These are phyloP conservation scores for Hirudo medicinalis DNA, from an alignment of 1,140 invertebrate species.

Conservation along the genomic window DNA sequence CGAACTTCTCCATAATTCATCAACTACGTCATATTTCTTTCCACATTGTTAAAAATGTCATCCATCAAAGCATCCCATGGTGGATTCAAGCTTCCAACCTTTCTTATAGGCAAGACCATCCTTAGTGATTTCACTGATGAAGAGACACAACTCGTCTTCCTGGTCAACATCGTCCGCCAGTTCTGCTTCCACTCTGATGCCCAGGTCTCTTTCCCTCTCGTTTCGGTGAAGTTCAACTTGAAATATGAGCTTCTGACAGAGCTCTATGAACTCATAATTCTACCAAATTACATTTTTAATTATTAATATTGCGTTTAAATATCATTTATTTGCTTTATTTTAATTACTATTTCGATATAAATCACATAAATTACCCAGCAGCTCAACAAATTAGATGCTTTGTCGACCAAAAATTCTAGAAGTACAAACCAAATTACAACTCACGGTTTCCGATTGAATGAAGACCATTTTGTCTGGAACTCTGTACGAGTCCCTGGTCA, in stretches of 20 bases:
- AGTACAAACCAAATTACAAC: neutral
- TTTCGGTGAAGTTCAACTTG: conserved; percentile 71
- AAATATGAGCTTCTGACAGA: conserved; percentile 89
- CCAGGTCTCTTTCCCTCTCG: conserved; percentile 51
- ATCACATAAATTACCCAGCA: too few relatives aligned
- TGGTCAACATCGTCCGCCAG: conserved; percentile 84
- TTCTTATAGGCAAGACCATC: conserved; percentile 73
- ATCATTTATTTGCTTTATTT: neutral
- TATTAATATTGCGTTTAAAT: neutral
- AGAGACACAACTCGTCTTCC: conserved; percentile 90
- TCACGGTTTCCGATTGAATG: conserved; percentile 65
- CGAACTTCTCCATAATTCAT: too few relatives aligned
- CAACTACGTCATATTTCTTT: neutral
- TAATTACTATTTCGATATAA: neutral
- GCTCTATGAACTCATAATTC: conserved; percentile 86
- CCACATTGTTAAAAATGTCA: neutral
- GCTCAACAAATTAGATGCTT: too few relatives aligned
- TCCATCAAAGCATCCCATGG: conserved; percentile 74
- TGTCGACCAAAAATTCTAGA: neutral
- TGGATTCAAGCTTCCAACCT: too few relatives aligned
- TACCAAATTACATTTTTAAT: conserved; percentile 40
- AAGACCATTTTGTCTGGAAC: conserved; percentile 81
- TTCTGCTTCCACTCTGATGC: conserved; percentile 90
- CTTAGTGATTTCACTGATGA: conserved; percentile 80
- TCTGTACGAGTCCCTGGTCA: conserved; percentile 43